Evolutionary conservation across 2,797 vertebrate species (phyloP), one percentile per base, ranked within the genome.

Genomic region (Astyanax mexicanus): DNA sequence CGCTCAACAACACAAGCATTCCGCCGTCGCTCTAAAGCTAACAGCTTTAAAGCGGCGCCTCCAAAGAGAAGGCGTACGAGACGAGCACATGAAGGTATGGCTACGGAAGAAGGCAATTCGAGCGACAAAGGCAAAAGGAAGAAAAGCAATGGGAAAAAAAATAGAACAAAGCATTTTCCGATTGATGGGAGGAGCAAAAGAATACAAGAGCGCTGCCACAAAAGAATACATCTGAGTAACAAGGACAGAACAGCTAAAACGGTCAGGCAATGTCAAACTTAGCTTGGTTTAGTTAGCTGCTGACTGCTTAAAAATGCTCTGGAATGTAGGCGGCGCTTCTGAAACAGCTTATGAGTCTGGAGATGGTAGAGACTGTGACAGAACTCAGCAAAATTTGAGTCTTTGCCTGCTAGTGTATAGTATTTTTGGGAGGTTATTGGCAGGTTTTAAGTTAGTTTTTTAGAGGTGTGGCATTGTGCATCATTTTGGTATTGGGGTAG

Each of bases 161-260:
- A 27, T 0, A 19, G 27, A 72, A 61, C 12, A 49, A 72, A 61
- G 15, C 21, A 25, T 21, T 3, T 10, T 11, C 4, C 10, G 3
- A 4, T 15, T 52, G 51, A 25, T 17, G 19, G 19, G 8, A n/a
- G 32, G 49, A 62, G 49, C 5, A 13, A 49, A 23, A 37, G n/a
- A 32, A 32, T 23, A 25, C 21, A 23, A 25, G 1, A 12, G 23
- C 21, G 12, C 3, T 12, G 2, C 8, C 21, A 21, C 1, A 21
- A 12, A 44, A 40, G 44, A 2, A 57, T 0, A 25, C 1, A 40
- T 40, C 49, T 6, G 54, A 21, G 72, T 55, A 74, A 74, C 61
- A 12, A 23, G 49, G n/a, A 65, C 13, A 21, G 21, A 66, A 55
- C 54, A 66, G 44, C 61, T 51, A 42, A 57, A 62, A 17, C 72